Conservation (phyloP, 2,888 invertebrate species). For the Phortica magna region DNA sequence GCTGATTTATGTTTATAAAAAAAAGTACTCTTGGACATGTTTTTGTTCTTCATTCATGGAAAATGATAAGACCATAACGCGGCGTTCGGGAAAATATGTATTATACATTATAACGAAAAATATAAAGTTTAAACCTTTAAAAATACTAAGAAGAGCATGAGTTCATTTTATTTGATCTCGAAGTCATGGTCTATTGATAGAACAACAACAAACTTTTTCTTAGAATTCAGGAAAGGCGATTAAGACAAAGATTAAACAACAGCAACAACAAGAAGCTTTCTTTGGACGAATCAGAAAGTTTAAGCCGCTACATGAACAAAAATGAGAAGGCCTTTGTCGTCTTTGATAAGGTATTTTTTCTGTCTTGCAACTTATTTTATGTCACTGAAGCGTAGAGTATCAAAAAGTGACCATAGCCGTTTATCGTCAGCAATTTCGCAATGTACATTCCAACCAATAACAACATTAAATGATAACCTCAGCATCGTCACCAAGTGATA, state of each 20-base stretch:
- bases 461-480: too few species aligned
- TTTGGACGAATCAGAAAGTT: too few species aligned
- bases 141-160: too few species aligned
- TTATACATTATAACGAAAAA: too few species aligned
- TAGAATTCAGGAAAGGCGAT: background rate
- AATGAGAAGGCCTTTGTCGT: too few species aligned
- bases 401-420: background rate
- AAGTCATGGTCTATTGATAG: background rate
- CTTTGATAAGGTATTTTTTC: too few species aligned
- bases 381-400: too few species aligned
- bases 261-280: too few species aligned
- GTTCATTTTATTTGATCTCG: background rate
- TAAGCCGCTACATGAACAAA: too few species aligned
- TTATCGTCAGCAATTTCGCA: background rate
- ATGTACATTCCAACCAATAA: background rate
- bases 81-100: background rate
- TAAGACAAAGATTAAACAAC: background rate
- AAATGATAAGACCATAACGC: slow-evolving; percentile 7
- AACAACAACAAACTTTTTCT: background rate
- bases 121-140: too few species aligned
- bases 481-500: too few species aligned
- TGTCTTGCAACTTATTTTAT: too few species aligned
- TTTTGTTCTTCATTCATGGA: slow-evolving; percentile 14
- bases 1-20: slow-evolving; percentile 1
- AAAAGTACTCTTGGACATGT: slow-evolving; percentile 11